A percentile compares a stretch with the other conserved stretches of the same genome.
phyloP scores from a whole-genome alignment of 2,888 invertebrate species.

The Drosophila maculinotata region DNA sequence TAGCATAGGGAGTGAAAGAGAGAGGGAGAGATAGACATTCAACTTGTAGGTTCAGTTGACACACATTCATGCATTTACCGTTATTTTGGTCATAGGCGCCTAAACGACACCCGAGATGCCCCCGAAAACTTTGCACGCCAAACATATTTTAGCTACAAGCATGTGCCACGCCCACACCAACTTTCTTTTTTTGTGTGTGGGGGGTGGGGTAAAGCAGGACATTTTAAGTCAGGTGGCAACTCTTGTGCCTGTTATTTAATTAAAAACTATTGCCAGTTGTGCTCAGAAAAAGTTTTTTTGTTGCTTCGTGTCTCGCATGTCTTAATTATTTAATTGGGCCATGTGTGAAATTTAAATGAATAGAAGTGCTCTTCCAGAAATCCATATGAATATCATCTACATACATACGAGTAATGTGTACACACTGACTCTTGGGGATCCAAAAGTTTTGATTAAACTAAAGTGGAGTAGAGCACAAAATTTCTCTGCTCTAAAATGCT shows the following conservation, averaged over 20 bases:
- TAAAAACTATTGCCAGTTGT: conserved; percentile 64
- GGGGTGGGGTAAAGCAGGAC: background rate
- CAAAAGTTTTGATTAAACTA: conserved; percentile 62
- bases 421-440: conserved; percentile 27
- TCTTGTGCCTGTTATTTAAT: conserved; percentile 66
- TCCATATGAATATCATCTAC: conserved; percentile 10
- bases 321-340: conserved; percentile 76
- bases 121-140: conserved; percentile 56
- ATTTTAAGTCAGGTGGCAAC: conserved; percentile 25
- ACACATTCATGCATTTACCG: conserved; percentile 44
- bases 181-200: background rate
- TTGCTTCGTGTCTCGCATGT: conserved; percentile 34
- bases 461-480: conserved; percentile 45
- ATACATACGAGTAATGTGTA: conserved; percentile 1
- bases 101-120: conserved; percentile 49
- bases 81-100: conserved; percentile 55
- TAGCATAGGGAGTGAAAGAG: background rate
- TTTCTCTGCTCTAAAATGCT: conserved; percentile 18
- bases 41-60: conserved; percentile 55
- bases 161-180: conserved; percentile 41
- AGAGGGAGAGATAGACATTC: background rate
- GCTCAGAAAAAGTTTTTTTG: conserved; percentile 43
- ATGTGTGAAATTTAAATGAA: conserved; percentile 71
- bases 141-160: conserved; percentile 31
- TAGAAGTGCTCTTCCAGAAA: conserved; percentile 33